Evolutionary conservation across 2,113 vertebrate species (phyloP), one percentile per base, ranked within the genome.

Genomic region (Felis chaus): DNA sequence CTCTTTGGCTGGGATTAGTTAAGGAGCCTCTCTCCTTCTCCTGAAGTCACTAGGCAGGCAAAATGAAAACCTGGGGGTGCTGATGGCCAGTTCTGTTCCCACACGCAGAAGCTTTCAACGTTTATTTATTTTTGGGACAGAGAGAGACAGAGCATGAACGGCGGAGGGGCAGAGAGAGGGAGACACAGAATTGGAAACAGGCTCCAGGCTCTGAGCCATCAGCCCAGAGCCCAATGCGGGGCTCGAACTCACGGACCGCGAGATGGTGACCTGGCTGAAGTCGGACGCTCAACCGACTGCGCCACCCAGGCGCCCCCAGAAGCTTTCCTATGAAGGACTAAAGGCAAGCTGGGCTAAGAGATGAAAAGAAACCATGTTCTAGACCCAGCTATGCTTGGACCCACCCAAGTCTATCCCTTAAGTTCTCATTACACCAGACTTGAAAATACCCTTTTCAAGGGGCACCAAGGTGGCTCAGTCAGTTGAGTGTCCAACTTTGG

Each of bases 311-410:
- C n/a, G n/a, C n/a, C n/a, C n/a, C n/a, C 23, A 63, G 27, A 74
- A 33, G 19, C 71, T 73, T 81, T 68, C 16, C 10, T 66, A 14
- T 33, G 55, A 89, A 57, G 53, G 5, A 61, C 45, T 66, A 1
- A 63, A 39, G 21, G 11, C 15, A 45, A 41, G 50, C 27, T 25
- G 16, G 14, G 33, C n/a, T 3, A 36, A 81, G 19, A 74, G 36
- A 21, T 0, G 36, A 45, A 55, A 31, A 55, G 55, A 23, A 68
- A n/a, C 6, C 4, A 23, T 0, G 0, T 36, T 63, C 33, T 74
- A 36, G 1, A 71, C 4, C 12, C 12, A 69, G 31, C 39, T n/a
- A 7, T 33, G 18, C 12, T 65, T 1, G 1, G 29, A 5, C 68
- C 66, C 50, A 50, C 14, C 55, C 61, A 45, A 25, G 41, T 36